Conservation (phyloP, 2,113 vertebrate species). For the Daubentonia madagascariensis region DNA sequence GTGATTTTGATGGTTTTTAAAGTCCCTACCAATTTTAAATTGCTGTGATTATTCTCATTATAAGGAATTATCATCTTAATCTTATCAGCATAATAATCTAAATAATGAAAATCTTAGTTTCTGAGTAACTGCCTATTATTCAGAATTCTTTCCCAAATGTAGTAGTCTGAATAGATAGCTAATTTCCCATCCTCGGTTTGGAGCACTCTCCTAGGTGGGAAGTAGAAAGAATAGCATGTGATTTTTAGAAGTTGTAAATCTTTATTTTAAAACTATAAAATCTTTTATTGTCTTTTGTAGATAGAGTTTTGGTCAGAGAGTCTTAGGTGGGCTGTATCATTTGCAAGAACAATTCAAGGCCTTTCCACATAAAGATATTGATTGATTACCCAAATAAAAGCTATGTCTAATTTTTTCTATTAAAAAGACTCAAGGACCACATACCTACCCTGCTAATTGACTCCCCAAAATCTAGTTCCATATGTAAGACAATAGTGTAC, state of each 20-base stretch:
- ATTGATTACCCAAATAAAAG: background rate
- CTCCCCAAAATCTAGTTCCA: background rate
- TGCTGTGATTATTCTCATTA: slow-evolving; percentile 11
- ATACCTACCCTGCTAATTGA: background rate
- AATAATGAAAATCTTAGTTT: slow-evolving; percentile 49
- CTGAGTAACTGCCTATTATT: slow-evolving; percentile 10
- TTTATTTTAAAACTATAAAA: slow-evolving; percentile 40
- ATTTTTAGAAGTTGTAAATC: slow-evolving; percentile 14
- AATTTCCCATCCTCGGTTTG: slow-evolving; percentile 12
- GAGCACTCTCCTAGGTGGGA: background rate
- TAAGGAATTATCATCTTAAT: background rate
- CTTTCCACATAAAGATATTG: background rate
- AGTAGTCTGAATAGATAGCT: background rate
- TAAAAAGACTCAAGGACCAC: background rate
- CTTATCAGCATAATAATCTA: background rate
- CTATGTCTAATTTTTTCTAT: background rate
- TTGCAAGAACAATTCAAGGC: background rate
- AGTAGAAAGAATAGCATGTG: background rate
- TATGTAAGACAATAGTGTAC: background rate
- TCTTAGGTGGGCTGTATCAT: background rate
- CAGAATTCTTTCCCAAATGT: background rate
- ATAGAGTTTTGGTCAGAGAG: background rate
- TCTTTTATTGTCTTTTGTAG: background rate
- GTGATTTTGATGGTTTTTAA: slow-evolving; percentile 1
- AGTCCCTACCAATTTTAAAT: slow-evolving; percentile 17